Percentiles rank a stretch among this genome's conserved stretches.
Evolutionary conservation across 2,113 vertebrate genomes (phyloP).

Genomic region (Eulemur rufifrons): DNA sequence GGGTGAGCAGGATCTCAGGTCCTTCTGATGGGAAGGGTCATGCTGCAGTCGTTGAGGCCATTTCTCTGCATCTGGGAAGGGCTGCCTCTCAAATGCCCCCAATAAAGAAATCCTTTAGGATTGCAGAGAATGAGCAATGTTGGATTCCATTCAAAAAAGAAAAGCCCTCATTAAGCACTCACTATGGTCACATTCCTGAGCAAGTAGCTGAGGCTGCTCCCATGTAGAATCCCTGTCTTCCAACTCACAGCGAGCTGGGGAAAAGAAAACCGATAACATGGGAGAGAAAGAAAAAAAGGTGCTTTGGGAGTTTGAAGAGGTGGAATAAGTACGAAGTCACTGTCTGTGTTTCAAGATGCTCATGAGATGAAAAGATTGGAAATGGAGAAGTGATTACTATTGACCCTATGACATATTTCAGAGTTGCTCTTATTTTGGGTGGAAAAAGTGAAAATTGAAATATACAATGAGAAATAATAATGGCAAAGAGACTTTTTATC

Average conservation of each 20-base stretch:
- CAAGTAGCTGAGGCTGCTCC: not conserved
- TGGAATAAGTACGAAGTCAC: not conserved
- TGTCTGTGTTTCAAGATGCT: not conserved
- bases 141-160: not conserved
- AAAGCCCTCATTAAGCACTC: not conserved
- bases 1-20: not conserved
- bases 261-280: not conserved
- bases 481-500: not conserved
- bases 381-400: not conserved
- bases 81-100: not conserved
- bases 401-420: not conserved
- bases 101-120: not conserved
- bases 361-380: conserved; percentile 22
- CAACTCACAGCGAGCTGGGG: not conserved
- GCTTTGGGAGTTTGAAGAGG: not conserved
- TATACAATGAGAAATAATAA: not conserved
- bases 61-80: not conserved
- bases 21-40: not conserved
- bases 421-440: not conserved
- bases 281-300: not conserved
- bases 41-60: not conserved
- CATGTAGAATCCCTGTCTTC: not conserved
- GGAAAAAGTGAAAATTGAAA: not conserved
- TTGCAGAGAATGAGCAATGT: not conserved
- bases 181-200: not conserved